phyloP scores from a whole-genome alignment of 2,113 vertebrate species.

The Oenanthe oenanthe region DNA sequence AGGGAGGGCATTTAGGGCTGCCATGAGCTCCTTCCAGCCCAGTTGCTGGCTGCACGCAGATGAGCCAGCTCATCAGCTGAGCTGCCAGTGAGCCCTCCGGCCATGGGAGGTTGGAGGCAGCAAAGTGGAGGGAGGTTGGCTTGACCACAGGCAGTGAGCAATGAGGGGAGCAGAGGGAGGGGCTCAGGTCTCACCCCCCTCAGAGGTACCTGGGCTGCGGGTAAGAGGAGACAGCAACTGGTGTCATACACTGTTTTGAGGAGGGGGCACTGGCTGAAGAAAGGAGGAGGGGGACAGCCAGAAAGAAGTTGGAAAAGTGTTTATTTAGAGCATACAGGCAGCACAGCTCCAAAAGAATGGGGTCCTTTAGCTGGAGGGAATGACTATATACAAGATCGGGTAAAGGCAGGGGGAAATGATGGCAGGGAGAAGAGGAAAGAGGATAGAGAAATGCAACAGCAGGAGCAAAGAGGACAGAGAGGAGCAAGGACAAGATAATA shows the following conservation, averaged over 20 bases:
- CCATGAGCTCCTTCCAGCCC: slow-evolving; percentile 50
- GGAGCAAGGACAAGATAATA: neutral
- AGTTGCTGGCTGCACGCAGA: slow-evolving; percentile 55
- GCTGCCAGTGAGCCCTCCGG: slow-evolving; percentile 42
- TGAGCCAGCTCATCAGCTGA: slow-evolving; percentile 51
- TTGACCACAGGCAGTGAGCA: neutral
- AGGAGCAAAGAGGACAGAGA: neutral
- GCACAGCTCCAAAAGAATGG: neutral
- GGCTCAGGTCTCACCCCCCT: neutral
- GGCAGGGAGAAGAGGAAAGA: neutral
- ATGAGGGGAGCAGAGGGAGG: neutral
- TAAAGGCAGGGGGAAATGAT: neutral
- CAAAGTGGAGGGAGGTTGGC: slow-evolving; percentile 13
- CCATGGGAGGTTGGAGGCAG: slow-evolving; percentile 8
- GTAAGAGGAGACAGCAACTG: slow-evolving; percentile 16
- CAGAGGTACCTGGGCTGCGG: neutral
- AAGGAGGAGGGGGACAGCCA: neutral
- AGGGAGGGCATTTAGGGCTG: slow-evolving; percentile 59
- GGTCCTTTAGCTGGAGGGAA: neutral
- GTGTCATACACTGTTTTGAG: neutral
- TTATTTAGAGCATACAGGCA: neutral
- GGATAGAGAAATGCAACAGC: neutral
- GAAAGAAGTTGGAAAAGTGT: neutral
- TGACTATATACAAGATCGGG: neutral
- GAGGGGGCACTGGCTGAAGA: neutral